These are phyloP conservation scores for Noturus placidus DNA, from an alignment of 2,113 vertebrate species.

Conservation along the genomic window DNA sequence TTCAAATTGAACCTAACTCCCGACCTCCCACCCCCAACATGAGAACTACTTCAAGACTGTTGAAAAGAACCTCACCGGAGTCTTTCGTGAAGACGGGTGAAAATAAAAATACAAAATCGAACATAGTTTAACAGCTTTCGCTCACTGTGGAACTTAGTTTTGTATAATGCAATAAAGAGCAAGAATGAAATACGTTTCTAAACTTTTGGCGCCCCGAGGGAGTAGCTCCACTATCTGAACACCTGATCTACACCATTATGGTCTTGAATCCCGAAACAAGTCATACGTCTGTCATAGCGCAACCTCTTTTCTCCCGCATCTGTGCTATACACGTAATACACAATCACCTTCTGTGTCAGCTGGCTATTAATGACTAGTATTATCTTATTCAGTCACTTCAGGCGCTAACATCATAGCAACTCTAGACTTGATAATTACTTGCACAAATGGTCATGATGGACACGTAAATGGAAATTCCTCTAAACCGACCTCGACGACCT, in stretches of 20 bases:
- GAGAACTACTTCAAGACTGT: not conserved
- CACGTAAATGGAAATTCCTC: not conserved
- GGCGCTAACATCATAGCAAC: not conserved
- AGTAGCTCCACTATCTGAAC: slow-evolving; percentile 14
- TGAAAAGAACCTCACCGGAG: not conserved
- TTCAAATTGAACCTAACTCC: not conserved
- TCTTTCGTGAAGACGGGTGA: not conserved
- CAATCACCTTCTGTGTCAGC: not conserved
- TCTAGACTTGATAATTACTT: not conserved
- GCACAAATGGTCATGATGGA: not conserved
- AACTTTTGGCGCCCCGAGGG: not conserved
- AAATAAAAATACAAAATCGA: not conserved
- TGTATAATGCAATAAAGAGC: not conserved
- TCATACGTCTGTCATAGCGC: slow-evolving; percentile 2
- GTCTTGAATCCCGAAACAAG: slow-evolving; percentile 33
- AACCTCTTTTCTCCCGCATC: not conserved
- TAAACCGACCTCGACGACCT: not conserved
- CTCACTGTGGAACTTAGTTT: not conserved
- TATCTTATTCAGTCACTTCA: not conserved
- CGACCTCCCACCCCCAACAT: too few relatives aligned
- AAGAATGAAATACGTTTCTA: not conserved
- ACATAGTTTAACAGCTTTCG: not conserved
- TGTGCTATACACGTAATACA: slow-evolving; percentile 1
- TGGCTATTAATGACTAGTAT: not conserved
- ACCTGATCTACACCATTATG: slow-evolving; percentile 10